Evolutionary conservation across 2,113 vertebrate genomes (phyloP).

Genomic region (Columbina picui): DNA sequence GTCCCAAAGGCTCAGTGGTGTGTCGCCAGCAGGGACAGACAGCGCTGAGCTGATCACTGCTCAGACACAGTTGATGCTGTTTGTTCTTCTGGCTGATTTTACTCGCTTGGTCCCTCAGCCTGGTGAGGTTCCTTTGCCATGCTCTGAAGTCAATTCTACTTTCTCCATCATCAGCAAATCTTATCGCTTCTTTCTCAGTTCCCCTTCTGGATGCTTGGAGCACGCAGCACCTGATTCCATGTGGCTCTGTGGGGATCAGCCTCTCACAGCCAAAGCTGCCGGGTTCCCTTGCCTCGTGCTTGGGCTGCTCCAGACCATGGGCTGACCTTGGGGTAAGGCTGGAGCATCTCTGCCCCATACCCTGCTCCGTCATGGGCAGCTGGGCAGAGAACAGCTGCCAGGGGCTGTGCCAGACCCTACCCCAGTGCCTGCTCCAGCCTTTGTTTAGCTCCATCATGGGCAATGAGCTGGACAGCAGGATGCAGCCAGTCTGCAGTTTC

Average conservation of each 20-base stretch:
- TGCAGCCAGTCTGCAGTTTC: no score
- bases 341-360: neutral
- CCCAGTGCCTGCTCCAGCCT: rapidly evolving
- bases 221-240: rapidly evolving
- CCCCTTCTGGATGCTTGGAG: neutral
- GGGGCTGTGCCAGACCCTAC: neutral
- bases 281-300: rapidly evolving
- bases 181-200: rapidly evolving
- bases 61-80: rapidly evolving
- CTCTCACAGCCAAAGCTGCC: rapidly evolving
- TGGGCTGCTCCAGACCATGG: neutral
- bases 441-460: neutral
- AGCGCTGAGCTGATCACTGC: neutral
- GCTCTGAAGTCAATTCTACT: neutral
- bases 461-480: rapidly evolving
- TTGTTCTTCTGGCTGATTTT: neutral
- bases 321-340: rapidly evolving
- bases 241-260: rapidly evolving
- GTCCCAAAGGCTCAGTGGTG: no score
- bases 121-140: neutral
- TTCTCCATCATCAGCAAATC: neutral
- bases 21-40: no score
- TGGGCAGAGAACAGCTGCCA: neutral
- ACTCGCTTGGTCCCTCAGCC: neutral
- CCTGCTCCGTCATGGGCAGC: no score